Conservation (phyloP, 2,888 invertebrate genomes). For the Mythimna pallens region DNA sequence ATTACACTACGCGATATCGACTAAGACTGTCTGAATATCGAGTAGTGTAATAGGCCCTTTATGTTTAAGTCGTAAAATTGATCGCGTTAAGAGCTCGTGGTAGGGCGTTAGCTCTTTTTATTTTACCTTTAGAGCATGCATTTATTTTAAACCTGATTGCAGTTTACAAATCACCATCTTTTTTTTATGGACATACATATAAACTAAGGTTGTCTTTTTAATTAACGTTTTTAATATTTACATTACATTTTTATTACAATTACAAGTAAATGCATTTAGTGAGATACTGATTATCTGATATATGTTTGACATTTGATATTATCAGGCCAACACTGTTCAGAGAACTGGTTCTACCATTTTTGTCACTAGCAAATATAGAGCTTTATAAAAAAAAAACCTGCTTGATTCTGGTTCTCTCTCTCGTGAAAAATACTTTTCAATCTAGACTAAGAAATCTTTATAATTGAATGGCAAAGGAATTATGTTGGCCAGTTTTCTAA, state of each 20-base stretch:
- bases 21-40: too few relatives aligned
- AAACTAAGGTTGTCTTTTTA: neutral
- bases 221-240: neutral
- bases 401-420: slow-evolving; percentile 1
- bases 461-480: too few relatives aligned
- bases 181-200: too few relatives aligned
- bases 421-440: neutral
- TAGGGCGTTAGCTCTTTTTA: neutral
- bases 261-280: slow-evolving; percentile 29
- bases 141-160: neutral
- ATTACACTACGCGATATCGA: too few relatives aligned
- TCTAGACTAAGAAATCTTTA: too few relatives aligned
- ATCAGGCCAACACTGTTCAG: slow-evolving; percentile 19
- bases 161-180: neutral
- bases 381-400: slow-evolving; percentile 6
- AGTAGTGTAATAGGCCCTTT: too few relatives aligned
- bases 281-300: slow-evolving; percentile 20
- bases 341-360: slow-evolving; percentile 35
- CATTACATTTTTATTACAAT: neutral
- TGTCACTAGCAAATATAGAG: neutral
- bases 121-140: neutral
- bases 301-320: slow-evolving; percentile 24
- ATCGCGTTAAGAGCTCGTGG: too few relatives aligned
- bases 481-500: too few relatives aligned
- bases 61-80: too few relatives aligned